phyloP scores from a whole-genome alignment of 2,113 vertebrate genomes.

The Pan paniscus region DNA sequence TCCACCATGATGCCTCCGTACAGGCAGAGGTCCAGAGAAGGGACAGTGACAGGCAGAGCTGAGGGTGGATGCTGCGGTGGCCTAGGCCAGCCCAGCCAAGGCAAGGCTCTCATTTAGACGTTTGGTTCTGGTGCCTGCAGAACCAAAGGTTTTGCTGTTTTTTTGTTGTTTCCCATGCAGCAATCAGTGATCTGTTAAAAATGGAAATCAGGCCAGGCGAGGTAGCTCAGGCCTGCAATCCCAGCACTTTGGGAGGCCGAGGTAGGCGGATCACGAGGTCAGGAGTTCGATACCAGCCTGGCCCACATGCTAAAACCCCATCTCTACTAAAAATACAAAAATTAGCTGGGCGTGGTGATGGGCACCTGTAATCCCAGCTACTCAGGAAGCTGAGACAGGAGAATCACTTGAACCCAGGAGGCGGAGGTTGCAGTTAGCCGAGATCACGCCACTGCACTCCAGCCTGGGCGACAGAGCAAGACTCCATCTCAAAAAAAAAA shows the following conservation, averaged over 20 bases:
- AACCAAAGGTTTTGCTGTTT: background rate
- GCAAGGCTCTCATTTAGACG: no score
- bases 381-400: no score
- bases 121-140: background rate
- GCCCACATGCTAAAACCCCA: no score
- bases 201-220: background rate
- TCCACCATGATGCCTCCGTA: background rate
- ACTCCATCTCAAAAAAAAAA: background rate
- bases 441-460: no score
- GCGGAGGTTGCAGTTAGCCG: no score
- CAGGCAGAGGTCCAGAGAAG: background rate
- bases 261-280: fast-evolving
- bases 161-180: background rate
- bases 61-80: background rate
- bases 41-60: background rate
- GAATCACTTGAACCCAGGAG: no score
- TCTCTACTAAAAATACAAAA: no score
- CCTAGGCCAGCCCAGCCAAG: background rate
- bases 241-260: no score
- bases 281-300: fast-evolving
- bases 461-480: no score
- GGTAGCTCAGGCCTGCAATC: no score
- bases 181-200: background rate
- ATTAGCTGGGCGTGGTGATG: fast-evolving
- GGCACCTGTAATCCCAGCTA: no score